Evolutionary conservation across 2,888 invertebrate species (phyloP).

Genomic region (Cepaea hortensis): DNA sequence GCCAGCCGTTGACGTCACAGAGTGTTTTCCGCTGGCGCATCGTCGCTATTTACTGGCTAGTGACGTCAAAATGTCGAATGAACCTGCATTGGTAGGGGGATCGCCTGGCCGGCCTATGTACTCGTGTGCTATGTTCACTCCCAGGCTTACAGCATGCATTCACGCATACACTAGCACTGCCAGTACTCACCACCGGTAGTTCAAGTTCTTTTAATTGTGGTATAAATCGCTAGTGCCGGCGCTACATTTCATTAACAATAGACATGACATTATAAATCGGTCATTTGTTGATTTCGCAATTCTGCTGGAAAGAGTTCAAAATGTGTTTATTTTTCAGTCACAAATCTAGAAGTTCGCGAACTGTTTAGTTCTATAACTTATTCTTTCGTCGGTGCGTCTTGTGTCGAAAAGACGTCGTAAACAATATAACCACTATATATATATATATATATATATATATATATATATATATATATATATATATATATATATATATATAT

Average conservation of each 20-base stretch:
- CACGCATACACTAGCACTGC: neutral
- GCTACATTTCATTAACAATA: neutral
- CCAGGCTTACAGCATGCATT: neutral
- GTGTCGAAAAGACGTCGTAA: neutral
- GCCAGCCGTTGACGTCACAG: slow-evolving; percentile 49
- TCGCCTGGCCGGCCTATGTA: slow-evolving; percentile 27
- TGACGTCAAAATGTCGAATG: slow-evolving; percentile 50
- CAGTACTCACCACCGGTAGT: neutral
- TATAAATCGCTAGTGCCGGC: neutral
- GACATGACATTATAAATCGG: neutral
- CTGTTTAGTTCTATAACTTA: neutral
- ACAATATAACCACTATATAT: neutral
- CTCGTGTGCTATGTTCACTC: neutral
- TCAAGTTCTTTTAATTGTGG: neutral
- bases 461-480: neutral
- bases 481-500: neutral
- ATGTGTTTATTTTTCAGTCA: neutral
- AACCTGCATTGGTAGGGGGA: slow-evolving; percentile 40
- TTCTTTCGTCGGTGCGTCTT: too few species aligned
- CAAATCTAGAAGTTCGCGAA: neutral
- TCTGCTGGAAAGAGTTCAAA: neutral
- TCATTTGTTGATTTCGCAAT: slow-evolving; percentile 26
- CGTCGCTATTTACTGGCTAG: slow-evolving; percentile 50
- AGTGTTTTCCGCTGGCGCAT: slow-evolving; percentile 51
- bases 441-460: slow-evolving; percentile 7